A percentile compares a stretch with the other conserved stretches of the same genome.
Conservation (phyloP, 1,140 invertebrate species). For the honey bee (Apis mellifera) region Amel_HAv3.1 CM009939.2:11362501-11363000, state of each 20-base stretch:
- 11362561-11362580: constrained; percentile 94
- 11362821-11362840: not conserved
- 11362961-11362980: constrained; percentile 84
- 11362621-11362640: too few relatives aligned
- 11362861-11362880: constrained; percentile 88
- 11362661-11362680: constrained; percentile 84
- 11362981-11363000: constrained; percentile 72
- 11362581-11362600: constrained; percentile 89
- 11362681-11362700: constrained; percentile 92
- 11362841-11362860: constrained; percentile 84
- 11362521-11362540: constrained; percentile 89
- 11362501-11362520: constrained; percentile 90
- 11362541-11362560: constrained; percentile 94
- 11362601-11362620: constrained; percentile 82
- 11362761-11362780: constrained; percentile 87
- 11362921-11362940: constrained; percentile 92
- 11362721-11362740: constrained; percentile 92
- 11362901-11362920: constrained; percentile 95
- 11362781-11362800: not conserved
- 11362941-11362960: constrained; percentile 88
- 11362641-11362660: not conserved
- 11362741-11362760: constrained; percentile 90
- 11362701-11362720: constrained; percentile 92
- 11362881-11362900: constrained; percentile 88
- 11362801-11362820: too few relatives aligned